phyloP scores from a whole-genome alignment of 2,797 vertebrate species.

The Pampus argenteus region DNA sequence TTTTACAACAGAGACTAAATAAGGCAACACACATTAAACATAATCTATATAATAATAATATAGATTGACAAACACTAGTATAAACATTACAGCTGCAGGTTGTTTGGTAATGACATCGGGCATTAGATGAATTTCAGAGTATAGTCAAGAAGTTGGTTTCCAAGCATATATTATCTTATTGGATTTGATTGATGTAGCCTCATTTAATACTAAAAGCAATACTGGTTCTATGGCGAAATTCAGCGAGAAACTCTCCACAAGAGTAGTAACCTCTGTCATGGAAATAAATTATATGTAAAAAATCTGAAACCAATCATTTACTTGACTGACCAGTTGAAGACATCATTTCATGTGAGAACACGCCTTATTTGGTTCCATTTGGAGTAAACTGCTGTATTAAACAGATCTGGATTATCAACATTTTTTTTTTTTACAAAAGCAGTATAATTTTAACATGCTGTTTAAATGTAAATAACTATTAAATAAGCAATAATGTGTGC shows the following conservation, averaged over 20 bases:
- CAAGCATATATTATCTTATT: background rate
- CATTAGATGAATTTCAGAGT: too few relatives aligned
- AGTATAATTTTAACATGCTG: background rate
- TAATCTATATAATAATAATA: too few relatives aligned
- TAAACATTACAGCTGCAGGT: background rate
- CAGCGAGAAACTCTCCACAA: background rate
- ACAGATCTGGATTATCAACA: background rate
- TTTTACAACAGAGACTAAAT: conserved; percentile 48
- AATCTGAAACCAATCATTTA: background rate
- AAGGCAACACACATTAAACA: background rate
- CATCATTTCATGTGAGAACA: background rate
- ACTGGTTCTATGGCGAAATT: background rate
- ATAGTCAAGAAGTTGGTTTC: background rate
- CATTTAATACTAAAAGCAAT: background rate
- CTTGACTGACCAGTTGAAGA: background rate
- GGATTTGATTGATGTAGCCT: conserved; percentile 2
- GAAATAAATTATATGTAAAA: background rate
- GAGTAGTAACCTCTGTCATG: background rate
- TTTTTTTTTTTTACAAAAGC: background rate
- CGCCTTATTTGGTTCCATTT: background rate
- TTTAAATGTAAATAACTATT: conserved; percentile 5
- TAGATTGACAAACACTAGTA: background rate
- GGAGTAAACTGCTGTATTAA: background rate
- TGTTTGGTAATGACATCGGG: too few relatives aligned
- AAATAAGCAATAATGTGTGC: conserved; percentile 14